A percentile compares a stretch with the other conserved stretches of the same genome.
phyloP scores from a whole-genome alignment of 2,797 vertebrate species.

The Champsocephalus gunnari region DNA sequence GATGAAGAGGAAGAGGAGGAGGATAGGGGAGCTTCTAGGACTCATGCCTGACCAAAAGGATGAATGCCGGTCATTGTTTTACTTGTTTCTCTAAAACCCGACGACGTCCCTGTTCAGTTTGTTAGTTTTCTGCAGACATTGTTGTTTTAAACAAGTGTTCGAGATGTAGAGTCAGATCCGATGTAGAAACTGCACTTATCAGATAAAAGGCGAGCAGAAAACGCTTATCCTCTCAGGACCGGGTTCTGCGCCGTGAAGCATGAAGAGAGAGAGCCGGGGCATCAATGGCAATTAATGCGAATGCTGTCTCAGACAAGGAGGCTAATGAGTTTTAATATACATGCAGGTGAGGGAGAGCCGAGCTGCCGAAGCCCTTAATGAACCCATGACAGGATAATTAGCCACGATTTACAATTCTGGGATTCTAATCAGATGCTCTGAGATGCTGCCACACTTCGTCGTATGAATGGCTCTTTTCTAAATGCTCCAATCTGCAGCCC shows the following conservation, averaged over 20 bases:
- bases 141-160: not conserved
- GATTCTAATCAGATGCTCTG: conserved; percentile 97
- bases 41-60: no score
- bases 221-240: conserved; percentile 53
- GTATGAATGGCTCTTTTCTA: conserved; percentile 94
- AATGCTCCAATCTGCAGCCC: conserved; percentile 96
- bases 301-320: conserved; percentile 97
- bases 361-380: conserved; percentile 99
- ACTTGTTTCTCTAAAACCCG: no score
- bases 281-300: conserved; percentile 97
- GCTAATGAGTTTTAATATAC: conserved; percentile 99
- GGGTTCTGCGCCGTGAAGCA: conserved; percentile 78
- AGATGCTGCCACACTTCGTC: conserved; percentile 94
- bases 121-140: not conserved
- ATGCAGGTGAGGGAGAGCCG: conserved; percentile 98
- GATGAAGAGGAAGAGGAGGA: no score
- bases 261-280: conserved; percentile 84
- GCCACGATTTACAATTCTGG: conserved; percentile 99
- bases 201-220: conserved; percentile 27
- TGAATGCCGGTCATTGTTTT: not conserved
- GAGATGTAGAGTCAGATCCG: not conserved
- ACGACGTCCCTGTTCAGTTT: no score
- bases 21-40: no score
- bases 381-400: conserved; percentile 99
- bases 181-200: conserved; percentile 20